Base-by-base conservation (phyloP, 2,797 vertebrate genomes). In the Corythornis leucogaster region DNA sequence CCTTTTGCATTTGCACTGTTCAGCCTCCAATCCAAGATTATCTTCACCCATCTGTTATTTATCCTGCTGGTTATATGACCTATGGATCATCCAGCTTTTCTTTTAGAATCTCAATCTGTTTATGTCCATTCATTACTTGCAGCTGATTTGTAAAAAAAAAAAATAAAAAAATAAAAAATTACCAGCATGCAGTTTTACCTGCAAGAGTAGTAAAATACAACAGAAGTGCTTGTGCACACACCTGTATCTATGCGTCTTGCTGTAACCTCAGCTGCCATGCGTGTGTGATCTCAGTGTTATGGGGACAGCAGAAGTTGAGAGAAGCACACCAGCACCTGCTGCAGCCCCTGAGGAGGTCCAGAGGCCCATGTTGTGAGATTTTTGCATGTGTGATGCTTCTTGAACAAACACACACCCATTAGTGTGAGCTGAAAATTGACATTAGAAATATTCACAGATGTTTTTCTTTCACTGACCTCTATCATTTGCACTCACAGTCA, bases 1-100 rank as follows among this genome's bases (percentile, higher is more conserved):
- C 40, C 40, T 25, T 25, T 70, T 85, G 68, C 45, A 84, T 95
- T 92, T 95, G 87, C 84, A 74, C 63, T 79, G 51, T 76, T 78
- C 68, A 81, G 35, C 43, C 61, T 91, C 61, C 85, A 88, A 93
- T 91, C 82, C 79, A 94, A 95, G 95, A 92, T 95, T 93, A 97
- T 96, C 79, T 94, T 82, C 4, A 8, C 80, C 95, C 95, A 96
- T 96, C 96, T 96, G 95, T 91, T 94, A 95, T 85, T 84, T 94
- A 63, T 94, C 85, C 80, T 89, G 53, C 67, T 80, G 81, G 58
- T 83, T 95, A 86, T 53, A 82, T 76, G 91, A 89, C 77, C 93
- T 57, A 45, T 75, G 58, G 73, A 75, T 95, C 80, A 95, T 61
- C 58, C 85, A 89, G 89, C 38, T 90, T 95, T 93, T 64, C 77